These are phyloP conservation scores for Polyergus mexicanus DNA, from an alignment of 1,140 invertebrate genomes.

Conservation along the genomic window DNA sequence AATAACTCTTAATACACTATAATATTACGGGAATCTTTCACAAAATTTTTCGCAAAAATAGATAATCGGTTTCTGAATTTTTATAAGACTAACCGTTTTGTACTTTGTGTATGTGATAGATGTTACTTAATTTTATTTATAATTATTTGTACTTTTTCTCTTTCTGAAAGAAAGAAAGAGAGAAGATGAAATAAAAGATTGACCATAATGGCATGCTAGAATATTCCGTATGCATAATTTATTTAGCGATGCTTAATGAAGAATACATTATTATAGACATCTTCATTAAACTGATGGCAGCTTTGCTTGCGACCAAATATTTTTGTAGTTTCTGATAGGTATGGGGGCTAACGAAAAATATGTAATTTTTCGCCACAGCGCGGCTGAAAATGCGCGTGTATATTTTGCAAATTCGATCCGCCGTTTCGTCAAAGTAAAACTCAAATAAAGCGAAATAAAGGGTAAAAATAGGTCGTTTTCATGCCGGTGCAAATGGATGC, in stretches of 20 bases:
- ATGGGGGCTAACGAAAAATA: background rate
- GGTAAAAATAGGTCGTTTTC: constrained; percentile 62
- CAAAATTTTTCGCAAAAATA: background rate
- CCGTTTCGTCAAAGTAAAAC: constrained; percentile 66
- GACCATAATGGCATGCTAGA: constrained; percentile 2
- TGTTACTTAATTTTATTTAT: constrained; percentile 27
- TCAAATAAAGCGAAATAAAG: constrained; percentile 70
- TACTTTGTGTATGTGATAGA: background rate
- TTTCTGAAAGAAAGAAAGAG: background rate
- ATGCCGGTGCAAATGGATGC: constrained; percentile 67
- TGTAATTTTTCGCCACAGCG: constrained; percentile 19
- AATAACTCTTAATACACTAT: background rate
- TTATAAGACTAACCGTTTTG: background rate
- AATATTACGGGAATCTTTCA: background rate
- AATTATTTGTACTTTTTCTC: constrained; percentile 23
- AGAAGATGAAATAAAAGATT: background rate
- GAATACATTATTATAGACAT: constrained; percentile 56
- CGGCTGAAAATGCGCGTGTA: background rate
- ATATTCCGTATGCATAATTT: constrained; percentile 54
- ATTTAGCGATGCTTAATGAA: constrained; percentile 30
- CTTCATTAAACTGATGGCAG: constrained; percentile 38
- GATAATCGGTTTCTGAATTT: background rate
- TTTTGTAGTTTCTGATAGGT: background rate
- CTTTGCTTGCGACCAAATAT: constrained; percentile 30
- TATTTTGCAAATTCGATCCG: constrained; percentile 43